phyloP scores from a whole-genome alignment of 2,888 invertebrate genomes.

The Melanargia galathea region DNA sequence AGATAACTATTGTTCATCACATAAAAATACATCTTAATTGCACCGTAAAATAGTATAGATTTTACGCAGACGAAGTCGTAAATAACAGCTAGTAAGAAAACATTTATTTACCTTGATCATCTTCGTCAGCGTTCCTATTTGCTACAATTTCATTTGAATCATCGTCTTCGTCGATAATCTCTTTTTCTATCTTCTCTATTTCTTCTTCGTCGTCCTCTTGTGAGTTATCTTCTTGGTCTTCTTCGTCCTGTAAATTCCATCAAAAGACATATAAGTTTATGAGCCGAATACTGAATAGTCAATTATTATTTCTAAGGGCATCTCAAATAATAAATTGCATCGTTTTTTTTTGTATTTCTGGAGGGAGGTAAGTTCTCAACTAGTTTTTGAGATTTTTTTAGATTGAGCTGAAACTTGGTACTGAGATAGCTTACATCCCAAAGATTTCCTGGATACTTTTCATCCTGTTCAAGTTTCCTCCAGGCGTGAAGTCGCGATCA shows the following conservation, averaged over 20 bases:
- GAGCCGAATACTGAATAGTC: neutral
- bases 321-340: neutral
- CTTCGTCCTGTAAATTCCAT: constrained; percentile 50
- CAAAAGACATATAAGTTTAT: neutral
- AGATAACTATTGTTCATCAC: neutral
- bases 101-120: constrained; percentile 43
- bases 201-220: constrained; percentile 64
- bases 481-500: too few relatives aligned
- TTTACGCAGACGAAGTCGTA: neutral
- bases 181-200: constrained; percentile 72
- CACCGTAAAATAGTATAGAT: neutral
- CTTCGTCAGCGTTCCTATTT: constrained; percentile 45
- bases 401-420: too few relatives aligned
- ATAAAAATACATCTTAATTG: neutral
- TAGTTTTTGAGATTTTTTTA: too few relatives aligned
- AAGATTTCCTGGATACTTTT: too few relatives aligned
- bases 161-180: constrained; percentile 61
- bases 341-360: neutral
- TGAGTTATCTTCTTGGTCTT: constrained; percentile 51
- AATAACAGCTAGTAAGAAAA: neutral
- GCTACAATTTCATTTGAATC: constrained; percentile 52
- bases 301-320: neutral
- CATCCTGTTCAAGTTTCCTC: too few relatives aligned
- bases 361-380: too few relatives aligned
- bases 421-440: too few relatives aligned